Percentiles rank a stretch among this genome's conserved stretches.
Conservation (phyloP, 1,140 invertebrate genomes). For the Drosophila insularis region DNA sequence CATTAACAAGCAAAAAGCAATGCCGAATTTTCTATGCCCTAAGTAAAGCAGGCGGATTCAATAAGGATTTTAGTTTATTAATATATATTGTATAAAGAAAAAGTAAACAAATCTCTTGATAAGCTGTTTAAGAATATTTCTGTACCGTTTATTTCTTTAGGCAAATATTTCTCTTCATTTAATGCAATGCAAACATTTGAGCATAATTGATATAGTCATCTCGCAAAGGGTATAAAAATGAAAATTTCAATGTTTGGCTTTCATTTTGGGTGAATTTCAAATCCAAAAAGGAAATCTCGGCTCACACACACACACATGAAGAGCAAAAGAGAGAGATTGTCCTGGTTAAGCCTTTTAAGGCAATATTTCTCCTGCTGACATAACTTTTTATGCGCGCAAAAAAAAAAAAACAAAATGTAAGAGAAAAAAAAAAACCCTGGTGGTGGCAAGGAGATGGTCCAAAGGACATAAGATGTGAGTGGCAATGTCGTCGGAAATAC, state of each 20-base stretch:
- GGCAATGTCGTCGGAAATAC: constrained; percentile 59
- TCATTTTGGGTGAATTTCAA: constrained; percentile 9
- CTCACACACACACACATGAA: constrained; percentile 4
- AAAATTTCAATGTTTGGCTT: constrained; percentile 10
- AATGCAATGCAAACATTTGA: neutral
- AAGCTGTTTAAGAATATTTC: neutral
- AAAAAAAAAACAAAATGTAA: constrained; percentile 50
- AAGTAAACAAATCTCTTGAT: too few relatives aligned
- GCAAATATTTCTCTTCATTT: neutral
- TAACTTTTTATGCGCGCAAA: constrained; percentile 71
- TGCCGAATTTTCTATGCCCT: neutral
- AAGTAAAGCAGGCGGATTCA: neutral
- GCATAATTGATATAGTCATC: constrained; percentile 3
- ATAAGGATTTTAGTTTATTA: too few relatives aligned
- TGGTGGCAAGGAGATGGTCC: neutral
- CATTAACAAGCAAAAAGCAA: neutral
- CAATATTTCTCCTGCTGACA: constrained; percentile 75
- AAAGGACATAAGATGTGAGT: constrained; percentile 11
- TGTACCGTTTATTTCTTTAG: neutral
- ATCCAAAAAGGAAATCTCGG: constrained; percentile 37
- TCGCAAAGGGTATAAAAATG: neutral
- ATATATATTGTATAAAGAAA: too few relatives aligned
- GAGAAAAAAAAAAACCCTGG: constrained; percentile 29
- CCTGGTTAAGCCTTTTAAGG: constrained; percentile 50
- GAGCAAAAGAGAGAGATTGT: constrained; percentile 13